phyloP scores from a whole-genome alignment of 1,140 invertebrate genomes.

The Riptortus pedestris region DNA sequence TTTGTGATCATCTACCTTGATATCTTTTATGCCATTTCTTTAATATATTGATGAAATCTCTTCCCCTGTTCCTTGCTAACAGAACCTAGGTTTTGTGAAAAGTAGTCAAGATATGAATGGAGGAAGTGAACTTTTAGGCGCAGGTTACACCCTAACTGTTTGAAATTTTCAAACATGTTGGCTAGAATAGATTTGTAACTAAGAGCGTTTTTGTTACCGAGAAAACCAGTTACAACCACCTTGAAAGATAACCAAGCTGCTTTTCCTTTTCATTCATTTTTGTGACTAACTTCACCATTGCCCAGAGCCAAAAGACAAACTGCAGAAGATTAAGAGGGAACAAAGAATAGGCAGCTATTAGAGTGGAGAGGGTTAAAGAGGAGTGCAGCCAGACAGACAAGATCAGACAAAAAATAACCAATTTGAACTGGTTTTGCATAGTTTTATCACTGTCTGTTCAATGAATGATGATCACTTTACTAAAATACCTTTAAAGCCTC shows the following conservation, averaged over 20 bases:
- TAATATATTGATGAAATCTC: conserved; percentile 36
- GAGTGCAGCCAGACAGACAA: too few species aligned
- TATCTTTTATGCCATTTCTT: conserved; percentile 19
- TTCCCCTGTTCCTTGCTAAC: conserved; percentile 36
- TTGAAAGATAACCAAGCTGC: conserved; percentile 11
- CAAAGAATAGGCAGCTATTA: too few species aligned
- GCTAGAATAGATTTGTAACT: not conserved
- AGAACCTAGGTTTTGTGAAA: conserved; percentile 35
- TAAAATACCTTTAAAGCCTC: too few species aligned
- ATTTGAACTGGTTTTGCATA: too few species aligned
- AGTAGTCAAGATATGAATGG: conserved; percentile 37
- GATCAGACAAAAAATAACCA: too few species aligned
- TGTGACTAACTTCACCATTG: conserved; percentile 26
- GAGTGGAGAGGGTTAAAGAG: too few species aligned
- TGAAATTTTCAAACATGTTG: not conserved
- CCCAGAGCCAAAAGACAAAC: too few species aligned
- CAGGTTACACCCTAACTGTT: conserved; percentile 27
- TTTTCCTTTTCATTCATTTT: conserved; percentile 23
- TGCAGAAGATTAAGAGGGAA: too few species aligned
- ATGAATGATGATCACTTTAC: too few species aligned
- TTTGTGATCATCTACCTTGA: not conserved
- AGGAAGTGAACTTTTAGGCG: conserved; percentile 37
- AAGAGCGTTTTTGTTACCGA: not conserved
- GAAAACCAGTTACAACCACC: not conserved
- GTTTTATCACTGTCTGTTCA: too few species aligned